Conservation (phyloP, 2,113 vertebrate genomes). For the Nyctereutes procyonoides region DNA sequence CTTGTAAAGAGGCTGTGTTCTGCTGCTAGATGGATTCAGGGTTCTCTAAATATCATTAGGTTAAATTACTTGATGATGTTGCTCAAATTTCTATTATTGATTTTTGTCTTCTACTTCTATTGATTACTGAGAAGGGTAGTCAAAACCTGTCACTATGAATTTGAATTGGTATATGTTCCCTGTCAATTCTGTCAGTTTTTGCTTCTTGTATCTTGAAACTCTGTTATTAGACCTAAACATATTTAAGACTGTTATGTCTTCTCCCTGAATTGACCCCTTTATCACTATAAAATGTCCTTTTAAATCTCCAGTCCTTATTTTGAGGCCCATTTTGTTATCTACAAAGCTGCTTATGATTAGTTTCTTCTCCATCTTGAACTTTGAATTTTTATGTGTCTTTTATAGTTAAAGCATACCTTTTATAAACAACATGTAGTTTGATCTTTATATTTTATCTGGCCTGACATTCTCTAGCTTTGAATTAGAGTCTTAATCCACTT, state of each 20-base stretch:
- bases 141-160: neutral
- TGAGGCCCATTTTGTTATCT: neutral
- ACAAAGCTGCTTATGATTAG: neutral
- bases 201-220: neutral
- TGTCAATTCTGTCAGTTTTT: neutral
- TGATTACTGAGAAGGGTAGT: neutral
- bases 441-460: conserved; percentile 18
- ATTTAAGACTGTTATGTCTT: neutral
- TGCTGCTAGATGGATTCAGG: neutral
- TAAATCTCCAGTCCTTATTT: conserved; percentile 19
- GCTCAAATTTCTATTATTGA: neutral
- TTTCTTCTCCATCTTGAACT: neutral
- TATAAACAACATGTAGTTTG: neutral
- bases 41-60: conserved; percentile 4
- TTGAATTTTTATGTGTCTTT: neutral
- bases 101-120: neutral
- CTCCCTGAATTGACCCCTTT: neutral
- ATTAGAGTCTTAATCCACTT: neutral
- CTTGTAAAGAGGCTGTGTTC: neutral
- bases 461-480: neutral
- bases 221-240: neutral
- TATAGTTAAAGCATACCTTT: neutral
- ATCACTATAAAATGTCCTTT: neutral
- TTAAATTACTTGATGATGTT: neutral
- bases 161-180: neutral